Evolutionary conservation across 2,888 invertebrate species (phyloP).

Genomic region (Sphecodes monilicornis): DNA sequence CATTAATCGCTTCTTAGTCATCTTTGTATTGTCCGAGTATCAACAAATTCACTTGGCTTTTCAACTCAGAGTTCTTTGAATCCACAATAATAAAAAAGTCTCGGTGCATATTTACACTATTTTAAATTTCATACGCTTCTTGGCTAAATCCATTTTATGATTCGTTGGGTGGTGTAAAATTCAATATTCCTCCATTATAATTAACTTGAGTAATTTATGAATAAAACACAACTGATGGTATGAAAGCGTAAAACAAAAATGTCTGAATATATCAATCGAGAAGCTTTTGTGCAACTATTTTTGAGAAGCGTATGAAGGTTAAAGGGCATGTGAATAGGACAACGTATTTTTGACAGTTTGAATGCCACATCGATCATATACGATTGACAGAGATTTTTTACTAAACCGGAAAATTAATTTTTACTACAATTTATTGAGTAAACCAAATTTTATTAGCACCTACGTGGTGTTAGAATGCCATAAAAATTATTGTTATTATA

Average conservation of each 20-base stretch:
- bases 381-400: background rate
- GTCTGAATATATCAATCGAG: background rate
- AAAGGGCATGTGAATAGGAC: background rate
- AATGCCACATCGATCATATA: background rate
- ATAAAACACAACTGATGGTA: background rate
- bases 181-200: background rate
- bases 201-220: background rate
- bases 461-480: too few relatives aligned
- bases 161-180: too few relatives aligned
- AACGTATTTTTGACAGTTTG: background rate
- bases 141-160: background rate
- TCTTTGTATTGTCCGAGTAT: background rate
- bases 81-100: background rate
- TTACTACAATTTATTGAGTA: too few relatives aligned
- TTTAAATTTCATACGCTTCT: background rate
- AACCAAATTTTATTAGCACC: too few relatives aligned
- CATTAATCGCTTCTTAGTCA: background rate
- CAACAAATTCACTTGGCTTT: background rate
- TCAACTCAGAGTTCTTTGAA: background rate
- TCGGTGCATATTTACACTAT: background rate
- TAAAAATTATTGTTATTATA: too few relatives aligned
- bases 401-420: background rate
- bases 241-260: background rate
- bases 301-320: background rate
- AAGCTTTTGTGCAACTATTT: background rate